These are phyloP conservation scores for Ooceraea biroi DNA, from an alignment of 1,140 invertebrate genomes.

Conservation along the genomic window DNA sequence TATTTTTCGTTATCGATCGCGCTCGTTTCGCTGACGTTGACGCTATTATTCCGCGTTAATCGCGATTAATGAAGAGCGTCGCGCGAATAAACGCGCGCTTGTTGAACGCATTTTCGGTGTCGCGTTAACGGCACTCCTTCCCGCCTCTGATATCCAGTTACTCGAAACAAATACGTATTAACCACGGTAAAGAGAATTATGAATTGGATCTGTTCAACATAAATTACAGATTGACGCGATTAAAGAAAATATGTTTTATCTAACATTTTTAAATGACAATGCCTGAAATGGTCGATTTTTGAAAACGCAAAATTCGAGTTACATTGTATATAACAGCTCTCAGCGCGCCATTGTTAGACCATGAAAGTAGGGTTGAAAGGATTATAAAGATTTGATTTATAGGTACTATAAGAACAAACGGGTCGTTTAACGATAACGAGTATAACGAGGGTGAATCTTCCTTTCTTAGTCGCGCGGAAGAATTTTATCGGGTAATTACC, in stretches of 20 bases:
- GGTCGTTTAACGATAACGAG: conserved; percentile 53
- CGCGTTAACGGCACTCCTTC: not conserved
- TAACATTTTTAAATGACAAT: too few species aligned
- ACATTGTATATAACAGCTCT: not conserved
- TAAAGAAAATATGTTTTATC: not conserved
- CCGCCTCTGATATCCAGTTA: not conserved
- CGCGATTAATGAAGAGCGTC: conserved; percentile 34
- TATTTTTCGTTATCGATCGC: conserved; percentile 60
- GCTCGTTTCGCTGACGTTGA: conserved; percentile 28
- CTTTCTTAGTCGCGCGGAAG: conserved; percentile 52
- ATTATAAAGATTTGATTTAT: conserved; percentile 52
- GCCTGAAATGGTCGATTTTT: not conserved
- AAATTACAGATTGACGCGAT: not conserved
- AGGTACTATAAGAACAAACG: conserved; percentile 40
- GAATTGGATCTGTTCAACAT: not conserved
- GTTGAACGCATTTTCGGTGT: not conserved
- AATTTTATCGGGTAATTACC: conserved; percentile 67
- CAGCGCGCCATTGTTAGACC: not conserved
- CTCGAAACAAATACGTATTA: not conserved
- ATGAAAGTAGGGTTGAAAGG: not conserved
- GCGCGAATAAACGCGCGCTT: conserved; percentile 26
- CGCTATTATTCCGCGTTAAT: conserved; percentile 58
- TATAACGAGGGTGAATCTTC: conserved; percentile 43
- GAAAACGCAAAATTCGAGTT: not conserved
- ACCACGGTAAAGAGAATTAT: not conserved